A percentile compares a stretch with the other conserved stretches of the same genome.
phyloP scores from a whole-genome alignment of 2,797 vertebrate species.

The Simalia tracyae region DNA sequence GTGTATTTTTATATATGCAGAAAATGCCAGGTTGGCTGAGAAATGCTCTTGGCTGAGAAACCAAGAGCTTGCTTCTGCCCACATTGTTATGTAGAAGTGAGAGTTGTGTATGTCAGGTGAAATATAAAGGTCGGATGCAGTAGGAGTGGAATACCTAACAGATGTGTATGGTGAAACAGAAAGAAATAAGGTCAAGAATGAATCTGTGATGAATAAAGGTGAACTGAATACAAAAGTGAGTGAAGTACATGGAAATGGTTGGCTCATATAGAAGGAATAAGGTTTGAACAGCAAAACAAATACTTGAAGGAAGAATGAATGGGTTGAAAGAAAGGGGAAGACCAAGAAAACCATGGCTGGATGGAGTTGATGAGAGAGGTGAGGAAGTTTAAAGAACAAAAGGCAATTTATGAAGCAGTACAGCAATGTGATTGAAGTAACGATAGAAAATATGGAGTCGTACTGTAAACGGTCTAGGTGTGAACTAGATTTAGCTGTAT shows the following conservation, averaged over 20 bases:
- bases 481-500: not conserved
- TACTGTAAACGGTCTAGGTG: not conserved
- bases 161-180: not conserved
- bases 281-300: not conserved
- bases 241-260: not conserved
- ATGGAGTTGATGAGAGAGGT: not conserved
- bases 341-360: not conserved
- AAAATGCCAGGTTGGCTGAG: not conserved
- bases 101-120: not conserved
- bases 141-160: not conserved
- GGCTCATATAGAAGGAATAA: not conserved
- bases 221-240: not conserved
- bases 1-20: not conserved
- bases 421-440: not conserved
- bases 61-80: not conserved
- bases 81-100: not conserved
- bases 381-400: not conserved
- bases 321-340: not conserved
- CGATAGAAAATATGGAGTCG: not conserved
- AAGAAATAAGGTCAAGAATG: not conserved
- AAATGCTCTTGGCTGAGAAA: not conserved
- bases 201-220: not conserved
- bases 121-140: not conserved
- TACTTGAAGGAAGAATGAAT: not conserved
- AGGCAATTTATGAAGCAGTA: not conserved